Evolutionary conservation across 2,797 vertebrate species (phyloP).

Genomic region (Antrozous pallidus): DNA sequence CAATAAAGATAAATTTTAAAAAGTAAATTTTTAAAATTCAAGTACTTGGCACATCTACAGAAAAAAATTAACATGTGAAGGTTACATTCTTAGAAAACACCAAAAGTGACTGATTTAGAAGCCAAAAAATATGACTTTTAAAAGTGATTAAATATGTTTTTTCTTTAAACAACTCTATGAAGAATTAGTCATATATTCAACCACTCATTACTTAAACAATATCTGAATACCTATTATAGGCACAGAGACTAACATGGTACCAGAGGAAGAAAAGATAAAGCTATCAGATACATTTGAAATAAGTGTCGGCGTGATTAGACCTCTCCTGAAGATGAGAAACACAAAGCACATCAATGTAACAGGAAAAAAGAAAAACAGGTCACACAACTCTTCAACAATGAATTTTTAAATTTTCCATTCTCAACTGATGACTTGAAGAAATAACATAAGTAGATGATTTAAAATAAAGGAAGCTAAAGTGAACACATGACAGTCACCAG

Average conservation of each 20-base stretch:
- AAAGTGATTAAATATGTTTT: not conserved
- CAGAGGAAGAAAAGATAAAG: constrained; percentile 7
- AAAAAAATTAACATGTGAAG: not conserved
- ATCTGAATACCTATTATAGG: not conserved
- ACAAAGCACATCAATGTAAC: not conserved
- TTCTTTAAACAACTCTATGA: not conserved
- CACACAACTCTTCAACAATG: not conserved
- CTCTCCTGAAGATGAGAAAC: not conserved
- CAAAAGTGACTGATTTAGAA: not conserved
- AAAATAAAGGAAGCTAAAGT: not conserved
- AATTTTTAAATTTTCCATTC: not conserved
- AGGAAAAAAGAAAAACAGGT: not conserved
- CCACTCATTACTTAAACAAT: not conserved
- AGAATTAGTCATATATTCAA: not conserved
- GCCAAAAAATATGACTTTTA: constrained; percentile 3
- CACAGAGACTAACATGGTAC: not conserved
- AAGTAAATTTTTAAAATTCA: not conserved
- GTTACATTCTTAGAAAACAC: constrained; percentile 6
- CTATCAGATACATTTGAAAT: not conserved
- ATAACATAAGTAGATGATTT: not conserved
- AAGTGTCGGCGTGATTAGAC: not conserved
- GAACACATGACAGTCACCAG: not conserved
- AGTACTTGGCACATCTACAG: not conserved
- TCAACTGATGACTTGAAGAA: constrained; percentile 14
- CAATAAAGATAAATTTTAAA: too few relatives aligned